A percentile compares a stretch with the other conserved stretches of the same genome.
Conservation (phyloP, 1,140 invertebrate genomes). For the Hypothenemus hampei region DNA sequence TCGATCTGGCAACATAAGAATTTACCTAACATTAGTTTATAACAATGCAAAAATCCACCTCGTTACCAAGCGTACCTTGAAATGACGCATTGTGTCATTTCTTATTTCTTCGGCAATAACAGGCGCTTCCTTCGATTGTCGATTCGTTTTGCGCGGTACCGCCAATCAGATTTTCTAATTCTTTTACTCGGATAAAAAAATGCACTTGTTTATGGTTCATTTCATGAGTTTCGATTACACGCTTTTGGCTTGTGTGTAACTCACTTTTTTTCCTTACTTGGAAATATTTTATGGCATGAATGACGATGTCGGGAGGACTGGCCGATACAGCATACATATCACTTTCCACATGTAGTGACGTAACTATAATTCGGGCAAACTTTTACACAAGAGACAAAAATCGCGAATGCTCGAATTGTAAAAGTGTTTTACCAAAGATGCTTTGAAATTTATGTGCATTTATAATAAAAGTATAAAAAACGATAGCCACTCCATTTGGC, state of each 20-base stretch:
- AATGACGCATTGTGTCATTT: constrained; percentile 28
- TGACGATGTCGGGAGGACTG: too few relatives aligned
- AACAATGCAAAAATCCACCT: constrained; percentile 27
- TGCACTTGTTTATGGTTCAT: constrained; percentile 3
- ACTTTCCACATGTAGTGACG: too few relatives aligned
- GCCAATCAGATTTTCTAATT: constrained; percentile 15
- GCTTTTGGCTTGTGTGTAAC: too few relatives aligned
- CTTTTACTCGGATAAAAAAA: constrained; percentile 8
- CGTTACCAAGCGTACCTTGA: constrained; percentile 24
- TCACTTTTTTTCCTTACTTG: background rate
- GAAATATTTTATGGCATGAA: background rate
- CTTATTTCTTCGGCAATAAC: constrained; percentile 23
- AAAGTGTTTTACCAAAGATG: too few relatives aligned
- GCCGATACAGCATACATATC: too few relatives aligned
- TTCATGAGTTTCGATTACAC: too few relatives aligned
- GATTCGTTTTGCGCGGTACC: constrained; percentile 19
- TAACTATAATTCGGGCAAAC: too few relatives aligned
- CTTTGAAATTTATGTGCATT: too few relatives aligned
- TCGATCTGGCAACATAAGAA: constrained; percentile 16
- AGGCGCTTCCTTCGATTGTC: constrained; percentile 28
- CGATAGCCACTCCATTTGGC: too few relatives aligned
- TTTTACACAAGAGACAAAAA: background rate
- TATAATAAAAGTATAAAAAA: too few relatives aligned
- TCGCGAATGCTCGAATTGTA: too few relatives aligned
- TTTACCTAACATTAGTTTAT: constrained; percentile 25